These are phyloP conservation scores for Lytechinus variegatus DNA, from an alignment of 35 echinoderm and acorn worm species.

Conservation along the genomic window DNA sequence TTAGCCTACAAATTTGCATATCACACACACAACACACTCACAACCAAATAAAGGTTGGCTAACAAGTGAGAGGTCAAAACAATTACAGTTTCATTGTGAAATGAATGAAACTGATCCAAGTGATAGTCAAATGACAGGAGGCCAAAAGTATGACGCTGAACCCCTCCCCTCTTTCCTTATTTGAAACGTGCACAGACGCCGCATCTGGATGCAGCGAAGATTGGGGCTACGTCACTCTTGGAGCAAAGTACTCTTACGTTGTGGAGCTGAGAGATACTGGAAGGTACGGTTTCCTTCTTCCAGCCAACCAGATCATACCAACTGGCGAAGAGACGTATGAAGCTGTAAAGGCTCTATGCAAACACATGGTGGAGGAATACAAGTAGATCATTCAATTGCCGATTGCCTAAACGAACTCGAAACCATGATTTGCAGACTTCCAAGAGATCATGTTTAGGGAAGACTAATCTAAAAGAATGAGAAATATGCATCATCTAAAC, in stretches of 20 bases:
- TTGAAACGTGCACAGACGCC: constrained; percentile 54
- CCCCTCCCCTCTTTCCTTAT: not conserved
- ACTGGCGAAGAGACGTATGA: constrained; percentile 82
- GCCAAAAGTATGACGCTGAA: not conserved
- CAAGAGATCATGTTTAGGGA: too few species aligned
- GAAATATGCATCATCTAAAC: too few species aligned
- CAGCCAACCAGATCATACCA: constrained; percentile 76
- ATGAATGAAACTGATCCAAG: not conserved
- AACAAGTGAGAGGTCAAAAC: too few species aligned
- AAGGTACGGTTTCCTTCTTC: constrained; percentile 75
- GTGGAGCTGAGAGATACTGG: constrained; percentile 82
- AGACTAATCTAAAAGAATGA: too few species aligned
- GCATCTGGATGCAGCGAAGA: constrained; percentile 79
- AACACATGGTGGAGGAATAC: constrained; percentile 58
- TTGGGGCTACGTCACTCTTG: constrained; percentile 68
- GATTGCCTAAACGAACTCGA: not conserved
- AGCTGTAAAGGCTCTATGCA: constrained; percentile 63
- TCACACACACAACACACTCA: too few species aligned
- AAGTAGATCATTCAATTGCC: not conserved
- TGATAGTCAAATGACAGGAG: not conserved
- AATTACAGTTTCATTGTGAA: too few species aligned
- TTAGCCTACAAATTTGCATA: too few species aligned
- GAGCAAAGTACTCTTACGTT: constrained; percentile 75
- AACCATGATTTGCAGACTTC: too few species aligned
- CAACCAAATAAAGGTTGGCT: too few species aligned